Conservation (phyloP, 2,888 invertebrate genomes). For the Cheilosia grossa region DNA sequence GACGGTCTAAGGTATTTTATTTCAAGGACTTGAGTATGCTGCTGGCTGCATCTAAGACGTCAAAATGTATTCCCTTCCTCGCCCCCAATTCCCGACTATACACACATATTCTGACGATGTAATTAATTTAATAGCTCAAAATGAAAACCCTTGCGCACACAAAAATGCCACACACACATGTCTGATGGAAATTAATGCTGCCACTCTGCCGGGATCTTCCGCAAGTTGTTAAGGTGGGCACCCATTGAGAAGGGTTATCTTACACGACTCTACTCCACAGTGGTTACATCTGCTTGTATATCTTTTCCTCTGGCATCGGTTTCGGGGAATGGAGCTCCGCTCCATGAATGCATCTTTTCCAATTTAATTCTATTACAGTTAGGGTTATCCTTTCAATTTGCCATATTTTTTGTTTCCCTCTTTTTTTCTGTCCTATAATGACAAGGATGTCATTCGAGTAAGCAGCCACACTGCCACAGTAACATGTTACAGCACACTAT, state of each 20-base stretch:
- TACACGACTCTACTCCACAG: slow-evolving; percentile 23
- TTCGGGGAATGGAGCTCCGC: neutral
- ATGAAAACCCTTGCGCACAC: slow-evolving; percentile 30
- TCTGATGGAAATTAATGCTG: slow-evolving; percentile 43
- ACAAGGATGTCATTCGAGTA: slow-evolving; percentile 18
- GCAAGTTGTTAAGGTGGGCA: slow-evolving; percentile 5
- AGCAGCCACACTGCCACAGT: slow-evolving; percentile 14
- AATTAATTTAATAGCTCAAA: slow-evolving; percentile 57
- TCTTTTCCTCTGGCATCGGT: neutral
- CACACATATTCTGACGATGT: slow-evolving; percentile 16
- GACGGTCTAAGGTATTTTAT: slow-evolving; percentile 15
- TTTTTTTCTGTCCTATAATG: slow-evolving; percentile 5
- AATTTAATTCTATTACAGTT: slow-evolving; percentile 50
- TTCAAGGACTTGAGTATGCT: slow-evolving; percentile 12
- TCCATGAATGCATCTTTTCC: slow-evolving; percentile 41
- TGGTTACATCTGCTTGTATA: neutral
- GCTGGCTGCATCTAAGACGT: slow-evolving; percentile 3
- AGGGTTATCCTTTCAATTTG: slow-evolving; percentile 6
- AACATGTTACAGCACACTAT: slow-evolving; percentile 11
- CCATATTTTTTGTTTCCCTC: neutral
- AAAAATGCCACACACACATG: slow-evolving; percentile 30
- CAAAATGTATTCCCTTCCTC: neutral
- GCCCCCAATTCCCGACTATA: neutral
- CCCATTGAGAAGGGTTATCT: too few relatives aligned
- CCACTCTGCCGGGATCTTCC: slow-evolving; percentile 25